Evolutionary conservation across 2,888 invertebrate genomes (phyloP).

Genomic region (Agriotes lineatus): DNA sequence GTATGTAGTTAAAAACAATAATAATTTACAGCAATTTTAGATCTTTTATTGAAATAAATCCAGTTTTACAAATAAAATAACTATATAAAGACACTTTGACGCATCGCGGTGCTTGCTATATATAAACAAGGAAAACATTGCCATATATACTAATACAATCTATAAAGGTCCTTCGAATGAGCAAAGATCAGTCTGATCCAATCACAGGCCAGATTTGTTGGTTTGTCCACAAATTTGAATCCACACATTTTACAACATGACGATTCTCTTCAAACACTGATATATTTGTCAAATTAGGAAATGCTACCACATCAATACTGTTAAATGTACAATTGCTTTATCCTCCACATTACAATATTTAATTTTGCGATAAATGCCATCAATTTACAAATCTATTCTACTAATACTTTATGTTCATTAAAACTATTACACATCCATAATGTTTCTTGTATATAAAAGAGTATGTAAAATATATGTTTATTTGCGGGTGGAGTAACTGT

Average conservation of each 20-base stretch:
- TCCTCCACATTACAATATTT: not conserved
- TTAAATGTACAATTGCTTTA: slow-evolving; percentile 8
- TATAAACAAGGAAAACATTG: not conserved
- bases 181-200: slow-evolving; percentile 41
- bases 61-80: slow-evolving; percentile 25
- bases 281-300: slow-evolving; percentile 3
- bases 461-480: slow-evolving; percentile 34
- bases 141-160: not conserved
- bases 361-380: slow-evolving; percentile 19
- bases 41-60: slow-evolving; percentile 22
- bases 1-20: too few species aligned
- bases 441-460: slow-evolving; percentile 24
- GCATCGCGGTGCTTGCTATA: not conserved
- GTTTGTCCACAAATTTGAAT: not conserved
- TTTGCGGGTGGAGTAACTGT: not conserved
- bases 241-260: not conserved
- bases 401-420: slow-evolving; percentile 27
- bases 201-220: slow-evolving; percentile 39
- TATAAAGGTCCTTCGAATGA: slow-evolving; percentile 30
- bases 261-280: not conserved
- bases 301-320: slow-evolving; percentile 15
- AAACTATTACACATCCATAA: not conserved
- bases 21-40: too few species aligned
- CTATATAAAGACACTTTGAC: not conserved
- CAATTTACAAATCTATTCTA: slow-evolving; percentile 25